Evolutionary conservation across 2,113 vertebrate genomes (phyloP), one percentile per base, ranked within the genome.

Genomic region (Nothoprocta pentlandii): DNA sequence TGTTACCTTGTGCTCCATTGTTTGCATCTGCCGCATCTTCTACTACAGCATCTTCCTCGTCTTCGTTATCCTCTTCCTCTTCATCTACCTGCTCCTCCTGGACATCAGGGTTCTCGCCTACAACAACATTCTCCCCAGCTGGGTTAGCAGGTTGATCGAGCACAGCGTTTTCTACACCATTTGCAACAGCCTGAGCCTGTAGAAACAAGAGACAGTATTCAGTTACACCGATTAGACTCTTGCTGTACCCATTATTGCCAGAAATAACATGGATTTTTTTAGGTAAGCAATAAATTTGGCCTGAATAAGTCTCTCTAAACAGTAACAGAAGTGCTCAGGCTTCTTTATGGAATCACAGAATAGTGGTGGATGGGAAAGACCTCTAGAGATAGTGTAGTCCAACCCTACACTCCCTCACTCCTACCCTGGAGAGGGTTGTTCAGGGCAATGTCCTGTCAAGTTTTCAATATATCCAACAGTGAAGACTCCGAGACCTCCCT

Each of bases 21-120:
- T 99, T 99, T 89, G 96, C 98, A 67, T 99, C 99, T 9, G 97
- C 99, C 20, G 97, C 98, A 71, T 99, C 99, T 88, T 99, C 99
- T 21, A 98, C 98, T 17, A 98, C 99, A 2, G 98, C 99, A 8
- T 99, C 99, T 11, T 99, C 99, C 62, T 99, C 99, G 10, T 99
- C 99, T 61, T 99, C 99, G 0, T 99, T 99, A 32, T 99, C 99
- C 9, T 99, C 98, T 63, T 99, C 99, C 16, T 99, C 98, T 32
- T 99, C 99, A 78, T 99, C 99, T 1, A 94, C 98, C 89, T 98
- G 98, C 36, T 99, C 99, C 26, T 98, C 98, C 89, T 98, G 98
- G 12, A 95, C 97, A 14, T 99, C 99, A 6, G 99, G 99, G 84
- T 98, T 98, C 86, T 99, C 98, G 1, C 98, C 98, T 9, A 98